A percentile compares a stretch with the other conserved stretches of the same genome.
phyloP scores from a whole-genome alignment of 2,797 vertebrate species.

The Enteromius radiatus region DNA sequence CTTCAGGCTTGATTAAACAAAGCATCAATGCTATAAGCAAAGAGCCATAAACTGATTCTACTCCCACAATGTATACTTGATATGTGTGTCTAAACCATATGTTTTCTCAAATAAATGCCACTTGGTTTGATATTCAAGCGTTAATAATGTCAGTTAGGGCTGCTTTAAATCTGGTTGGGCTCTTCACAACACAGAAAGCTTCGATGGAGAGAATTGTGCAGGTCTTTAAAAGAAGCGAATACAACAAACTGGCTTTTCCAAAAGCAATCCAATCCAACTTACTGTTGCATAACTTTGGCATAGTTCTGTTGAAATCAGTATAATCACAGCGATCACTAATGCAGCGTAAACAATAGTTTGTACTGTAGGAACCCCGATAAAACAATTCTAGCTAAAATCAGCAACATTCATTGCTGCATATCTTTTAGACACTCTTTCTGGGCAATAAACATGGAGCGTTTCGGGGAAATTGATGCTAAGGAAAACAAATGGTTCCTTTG shows the following conservation, averaged over 20 bases:
- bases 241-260: not conserved
- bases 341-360: not conserved
- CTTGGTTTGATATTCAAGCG: not conserved
- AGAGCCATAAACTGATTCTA: slow-evolving; percentile 12
- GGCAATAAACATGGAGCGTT: not conserved
- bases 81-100: not conserved
- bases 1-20: slow-evolving; percentile 6
- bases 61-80: not conserved
- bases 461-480: slow-evolving; percentile 6
- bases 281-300: not conserved
- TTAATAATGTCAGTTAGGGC: not conserved
- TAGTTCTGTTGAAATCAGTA: not conserved
- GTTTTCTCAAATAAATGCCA: not conserved
- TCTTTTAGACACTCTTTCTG: slow-evolving; percentile 23
- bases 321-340: not conserved
- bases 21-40: not conserved
- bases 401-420: not conserved
- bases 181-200: not conserved
- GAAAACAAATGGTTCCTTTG: slow-evolving; percentile 29
- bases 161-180: not conserved
- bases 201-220: not conserved
- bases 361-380: slow-evolving; percentile 20
- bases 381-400: not conserved
- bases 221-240: not conserved
- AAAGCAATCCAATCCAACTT: not conserved